Evolutionary conservation across 2,797 vertebrate genomes (phyloP), one percentile per base, ranked within the genome.

Genomic region (Phrynocephalus guinanensis): DNA sequence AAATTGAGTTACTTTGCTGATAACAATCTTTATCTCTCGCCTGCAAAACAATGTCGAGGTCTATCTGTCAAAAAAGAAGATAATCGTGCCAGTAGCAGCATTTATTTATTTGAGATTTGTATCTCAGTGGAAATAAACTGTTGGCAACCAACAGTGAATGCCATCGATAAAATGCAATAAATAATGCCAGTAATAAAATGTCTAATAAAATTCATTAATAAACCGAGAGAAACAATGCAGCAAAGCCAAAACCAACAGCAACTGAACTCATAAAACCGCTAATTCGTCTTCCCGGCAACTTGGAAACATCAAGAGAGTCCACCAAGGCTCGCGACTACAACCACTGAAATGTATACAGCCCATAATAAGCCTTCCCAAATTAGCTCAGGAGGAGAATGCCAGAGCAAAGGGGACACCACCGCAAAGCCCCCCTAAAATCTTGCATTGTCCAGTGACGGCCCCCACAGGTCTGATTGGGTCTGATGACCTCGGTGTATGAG

Each of bases 1-100:
- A 90, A 92, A 84, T 28, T 94, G 93, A 95, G 92, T 92, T 89
- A 94, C 93, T 95, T 77, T 93, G 92, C 93, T 91, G 94, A 93
- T 92, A 93, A 81, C 82, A 84, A 86, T 93, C 93, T 94, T 94
- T 92, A 93, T 90, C 52, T n/a, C 8, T 24, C 52, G 9, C 22
- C 2, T 56, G 78, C 18, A 73, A 48, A n/a, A 63, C 60, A 33
- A 44, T n/a, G 26, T 2, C 60, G 6, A 11, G 20, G 56, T 33
- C 3, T 30, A 82, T 66, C 79, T 3, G 44, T n/a, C 28, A 26
- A 22, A 85, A 50, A 5, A 70, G 67, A 72, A 70, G 67, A 26
- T 7, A 52, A 56, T 26, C 48, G 1, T 79, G 13, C 84, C 20
- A 44, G 52, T 67, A 26, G 73, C 22, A 5, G n/a, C 52, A 50